These are phyloP conservation scores for Erebia ligea DNA, from an alignment of 2,888 invertebrate species.

Conservation along the genomic window DNA sequence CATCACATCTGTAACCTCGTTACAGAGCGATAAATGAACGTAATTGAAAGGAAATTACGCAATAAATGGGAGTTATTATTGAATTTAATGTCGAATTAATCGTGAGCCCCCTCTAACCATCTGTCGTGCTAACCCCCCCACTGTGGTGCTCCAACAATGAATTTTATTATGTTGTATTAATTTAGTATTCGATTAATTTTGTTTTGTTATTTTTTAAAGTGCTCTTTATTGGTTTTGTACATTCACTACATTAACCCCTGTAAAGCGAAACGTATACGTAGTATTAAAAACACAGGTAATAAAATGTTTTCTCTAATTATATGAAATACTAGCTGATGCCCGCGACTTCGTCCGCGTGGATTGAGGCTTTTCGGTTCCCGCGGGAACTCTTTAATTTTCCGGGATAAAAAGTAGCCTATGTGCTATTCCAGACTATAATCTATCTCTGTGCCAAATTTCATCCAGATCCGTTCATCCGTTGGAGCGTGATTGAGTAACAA, in stretches of 20 bases:
- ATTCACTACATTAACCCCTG: neutral
- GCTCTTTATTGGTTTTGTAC: slow-evolving; percentile 29
- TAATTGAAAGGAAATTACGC: slow-evolving; percentile 83
- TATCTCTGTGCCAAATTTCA: too few relatives aligned
- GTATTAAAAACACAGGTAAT: slow-evolving; percentile 25
- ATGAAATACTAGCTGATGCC: too few relatives aligned
- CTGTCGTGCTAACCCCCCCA: slow-evolving; percentile 63
- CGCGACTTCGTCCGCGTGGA: too few relatives aligned
- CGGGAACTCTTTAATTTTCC: too few relatives aligned
- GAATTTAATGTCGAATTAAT: slow-evolving; percentile 83
- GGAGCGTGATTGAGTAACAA: too few relatives aligned
- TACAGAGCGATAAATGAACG: slow-evolving; percentile 79
- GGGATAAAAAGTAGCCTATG: too few relatives aligned
- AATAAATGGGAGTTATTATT: slow-evolving; percentile 82
- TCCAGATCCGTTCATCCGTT: too few relatives aligned
- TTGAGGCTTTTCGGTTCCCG: too few relatives aligned
- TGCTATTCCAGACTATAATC: too few relatives aligned
- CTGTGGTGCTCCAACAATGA: slow-evolving; percentile 47
- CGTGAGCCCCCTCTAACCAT: slow-evolving; percentile 70
- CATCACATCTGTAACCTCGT: slow-evolving; percentile 68
- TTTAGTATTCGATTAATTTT: too few relatives aligned
- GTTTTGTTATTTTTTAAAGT: slow-evolving; percentile 44
- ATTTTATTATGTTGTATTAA: slow-evolving; percentile 48
- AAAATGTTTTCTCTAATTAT: slow-evolving; percentile 38
- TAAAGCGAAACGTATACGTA: too few relatives aligned